A percentile compares a stretch with the other conserved stretches of the same genome.
phyloP scores from a whole-genome alignment of 2,888 invertebrate species.

The Cephus sareptanus region DNA sequence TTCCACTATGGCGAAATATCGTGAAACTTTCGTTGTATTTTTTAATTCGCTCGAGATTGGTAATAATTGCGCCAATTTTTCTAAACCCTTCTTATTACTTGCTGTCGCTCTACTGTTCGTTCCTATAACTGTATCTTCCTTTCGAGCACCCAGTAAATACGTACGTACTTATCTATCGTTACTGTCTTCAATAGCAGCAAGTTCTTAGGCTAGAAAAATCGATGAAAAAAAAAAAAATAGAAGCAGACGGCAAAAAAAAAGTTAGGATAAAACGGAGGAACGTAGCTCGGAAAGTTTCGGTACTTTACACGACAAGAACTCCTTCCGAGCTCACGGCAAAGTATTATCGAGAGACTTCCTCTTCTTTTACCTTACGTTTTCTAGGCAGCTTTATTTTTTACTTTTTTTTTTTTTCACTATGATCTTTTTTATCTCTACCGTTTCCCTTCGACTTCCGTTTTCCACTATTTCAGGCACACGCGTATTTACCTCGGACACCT shows the following conservation, averaged over 20 bases:
- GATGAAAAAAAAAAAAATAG: background rate
- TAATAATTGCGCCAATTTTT: background rate
- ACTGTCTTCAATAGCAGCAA: background rate
- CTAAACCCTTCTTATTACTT: background rate
- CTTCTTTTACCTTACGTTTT: background rate
- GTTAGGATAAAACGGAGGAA: background rate
- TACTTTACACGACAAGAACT: background rate
- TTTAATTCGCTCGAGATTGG: background rate
- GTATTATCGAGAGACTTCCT: background rate
- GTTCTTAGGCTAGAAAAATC: background rate
- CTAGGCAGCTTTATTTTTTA: background rate
- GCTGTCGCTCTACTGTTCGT: background rate
- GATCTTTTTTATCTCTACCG: conserved; percentile 8
- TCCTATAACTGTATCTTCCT: background rate
- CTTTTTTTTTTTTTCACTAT: background rate
- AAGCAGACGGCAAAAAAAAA: background rate
- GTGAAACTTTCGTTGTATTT: background rate
- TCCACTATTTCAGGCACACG: conserved; percentile 5
- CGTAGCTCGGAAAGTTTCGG: background rate
- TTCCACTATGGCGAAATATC: background rate
- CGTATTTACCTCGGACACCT: conserved; percentile 6
- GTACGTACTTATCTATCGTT: background rate
- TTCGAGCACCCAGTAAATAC: background rate
- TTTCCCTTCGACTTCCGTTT: background rate
- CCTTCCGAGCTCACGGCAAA: background rate